Evolutionary conservation across 2,113 vertebrate species (phyloP).

Genomic region (Campylomormyrus tamandua): DNA sequence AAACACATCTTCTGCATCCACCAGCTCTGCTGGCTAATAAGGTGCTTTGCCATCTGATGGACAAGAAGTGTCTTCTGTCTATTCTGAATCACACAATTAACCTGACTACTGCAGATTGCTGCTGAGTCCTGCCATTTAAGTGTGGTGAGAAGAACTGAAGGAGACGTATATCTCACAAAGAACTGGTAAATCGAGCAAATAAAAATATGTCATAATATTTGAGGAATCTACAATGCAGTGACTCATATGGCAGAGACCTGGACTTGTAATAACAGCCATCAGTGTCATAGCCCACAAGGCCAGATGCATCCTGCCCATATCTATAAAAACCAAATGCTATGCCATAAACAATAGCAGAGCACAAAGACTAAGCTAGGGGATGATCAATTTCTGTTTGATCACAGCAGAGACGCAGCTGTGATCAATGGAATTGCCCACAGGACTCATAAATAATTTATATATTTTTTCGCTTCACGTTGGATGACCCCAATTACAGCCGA

Average conservation of each 20-base stretch:
- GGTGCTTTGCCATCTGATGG: background rate
- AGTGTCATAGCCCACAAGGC: background rate
- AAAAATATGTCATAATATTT: background rate
- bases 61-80: background rate
- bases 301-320: background rate
- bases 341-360: conserved; percentile 22
- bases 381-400: conserved; percentile 76
- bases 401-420: conserved; percentile 71
- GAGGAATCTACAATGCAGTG: background rate
- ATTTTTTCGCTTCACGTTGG: conserved; percentile 55
- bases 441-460: conserved; percentile 73
- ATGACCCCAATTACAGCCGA: conserved; percentile 78
- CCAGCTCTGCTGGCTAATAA: background rate
- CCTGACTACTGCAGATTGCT: background rate
- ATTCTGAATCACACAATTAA: background rate
- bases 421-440: conserved; percentile 60
- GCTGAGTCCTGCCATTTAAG: background rate
- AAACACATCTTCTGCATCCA: background rate
- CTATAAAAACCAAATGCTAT: background rate
- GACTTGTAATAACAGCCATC: background rate
- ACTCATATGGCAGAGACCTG: background rate
- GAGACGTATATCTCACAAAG: background rate
- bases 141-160: background rate
- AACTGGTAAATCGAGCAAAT: background rate
- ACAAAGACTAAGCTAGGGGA: conserved; percentile 60